Percentiles rank a stretch among this genome's conserved stretches.
phyloP scores from a whole-genome alignment of 2,113 vertebrate species.

The Trinectes maculatus region DNA sequence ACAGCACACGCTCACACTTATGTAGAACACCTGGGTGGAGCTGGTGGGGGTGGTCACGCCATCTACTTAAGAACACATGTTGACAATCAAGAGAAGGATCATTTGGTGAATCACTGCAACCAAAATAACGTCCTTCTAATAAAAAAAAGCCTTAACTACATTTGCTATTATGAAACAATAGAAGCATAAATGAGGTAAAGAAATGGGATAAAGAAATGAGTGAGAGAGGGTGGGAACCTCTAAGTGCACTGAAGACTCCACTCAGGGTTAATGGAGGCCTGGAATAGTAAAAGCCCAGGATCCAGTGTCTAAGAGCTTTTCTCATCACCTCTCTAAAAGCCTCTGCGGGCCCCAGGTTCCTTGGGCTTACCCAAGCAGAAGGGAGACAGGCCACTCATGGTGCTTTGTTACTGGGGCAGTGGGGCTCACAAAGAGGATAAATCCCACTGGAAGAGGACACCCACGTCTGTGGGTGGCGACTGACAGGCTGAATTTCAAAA shows the following conservation, averaged over 20 bases:
- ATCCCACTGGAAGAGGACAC: slow-evolving; percentile 32
- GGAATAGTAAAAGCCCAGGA: slow-evolving; percentile 7
- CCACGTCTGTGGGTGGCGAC: slow-evolving; percentile 6
- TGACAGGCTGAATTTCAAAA: slow-evolving; percentile 5
- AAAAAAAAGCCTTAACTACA: not conserved
- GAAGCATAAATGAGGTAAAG: slow-evolving; percentile 8
- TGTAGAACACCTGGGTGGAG: slow-evolving; percentile 98
- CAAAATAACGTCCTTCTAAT: not conserved
- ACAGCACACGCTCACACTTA: slow-evolving; percentile 98
- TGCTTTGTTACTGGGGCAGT: slow-evolving; percentile 44
- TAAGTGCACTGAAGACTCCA: slow-evolving; percentile 19
- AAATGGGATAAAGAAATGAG: slow-evolving; percentile 6
- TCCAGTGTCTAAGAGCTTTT: slow-evolving; percentile 61
- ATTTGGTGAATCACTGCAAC: not conserved
- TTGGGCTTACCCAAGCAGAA: slow-evolving; percentile 65
- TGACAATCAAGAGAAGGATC: not conserved
- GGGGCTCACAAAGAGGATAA: slow-evolving; percentile 55
- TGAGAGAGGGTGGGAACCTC: not conserved
- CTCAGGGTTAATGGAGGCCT: slow-evolving; percentile 47
- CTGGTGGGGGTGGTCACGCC: slow-evolving; percentile 90
- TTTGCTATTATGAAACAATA: not conserved
- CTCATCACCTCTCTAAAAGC: slow-evolving; percentile 66
- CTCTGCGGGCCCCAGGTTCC: slow-evolving; percentile 51
- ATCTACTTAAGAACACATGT: slow-evolving; percentile 80
- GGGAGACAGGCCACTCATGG: slow-evolving; percentile 60